A percentile compares a stretch with the other conserved stretches of the same genome.
These are phyloP conservation scores for Peromyscus eremicus DNA, from an alignment of 2,797 vertebrate genomes.

Conservation along the genomic window DNA sequence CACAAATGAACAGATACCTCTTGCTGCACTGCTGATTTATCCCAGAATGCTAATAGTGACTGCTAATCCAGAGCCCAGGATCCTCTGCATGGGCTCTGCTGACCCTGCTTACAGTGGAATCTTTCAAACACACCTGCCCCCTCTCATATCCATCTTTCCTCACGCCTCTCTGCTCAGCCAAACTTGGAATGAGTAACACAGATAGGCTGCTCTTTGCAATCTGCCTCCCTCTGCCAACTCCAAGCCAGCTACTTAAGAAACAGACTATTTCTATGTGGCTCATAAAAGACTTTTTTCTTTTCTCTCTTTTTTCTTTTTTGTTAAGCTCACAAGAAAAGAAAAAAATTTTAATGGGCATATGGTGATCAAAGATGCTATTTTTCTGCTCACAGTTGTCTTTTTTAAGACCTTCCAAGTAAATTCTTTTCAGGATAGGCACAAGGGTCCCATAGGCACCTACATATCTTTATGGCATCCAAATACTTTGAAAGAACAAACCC, in stretches of 20 bases:
- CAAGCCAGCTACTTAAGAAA: conserved; percentile 15
- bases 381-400: not conserved
- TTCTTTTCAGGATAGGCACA: conserved; percentile 26
- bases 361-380: conserved; percentile 54
- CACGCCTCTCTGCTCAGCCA: not conserved
- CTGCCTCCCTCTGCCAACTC: not conserved
- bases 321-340: conserved; percentile 33
- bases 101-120: not conserved
- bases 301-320: not conserved
- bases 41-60: rapidly evolving
- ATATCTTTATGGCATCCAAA: not conserved
- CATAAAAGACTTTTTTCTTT: conserved; percentile 6
- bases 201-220: not conserved
- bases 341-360: conserved; percentile 56
- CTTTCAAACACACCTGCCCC: not conserved
- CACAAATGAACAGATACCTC: not conserved
- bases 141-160: not conserved
- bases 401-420: conserved; percentile 23
- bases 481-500: not conserved
- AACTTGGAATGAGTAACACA: not conserved
- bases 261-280: not conserved
- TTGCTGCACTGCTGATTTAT: rapidly evolving
- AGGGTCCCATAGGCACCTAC: not conserved
- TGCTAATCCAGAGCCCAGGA: rapidly evolving
- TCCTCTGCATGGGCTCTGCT: rapidly evolving